Evolutionary conservation across 1,140 invertebrate genomes (phyloP).

Genomic region (Macrobrachium rosenbergii): DNA sequence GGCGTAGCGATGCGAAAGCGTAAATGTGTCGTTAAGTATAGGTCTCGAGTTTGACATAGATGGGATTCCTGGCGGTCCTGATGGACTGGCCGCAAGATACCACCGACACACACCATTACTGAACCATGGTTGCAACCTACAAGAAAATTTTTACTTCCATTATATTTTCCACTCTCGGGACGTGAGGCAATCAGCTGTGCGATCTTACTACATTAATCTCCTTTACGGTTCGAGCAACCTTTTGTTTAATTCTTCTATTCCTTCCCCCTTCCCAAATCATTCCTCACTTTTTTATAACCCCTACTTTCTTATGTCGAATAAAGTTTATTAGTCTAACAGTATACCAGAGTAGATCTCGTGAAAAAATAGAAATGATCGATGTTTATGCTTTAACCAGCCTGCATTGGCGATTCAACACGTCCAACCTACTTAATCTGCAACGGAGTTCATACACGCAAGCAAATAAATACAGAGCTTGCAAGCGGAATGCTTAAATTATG

Average conservation of each 20-base stretch:
- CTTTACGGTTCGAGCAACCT: not conserved
- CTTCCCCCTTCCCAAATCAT: not conserved
- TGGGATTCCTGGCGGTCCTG: slow-evolving; percentile 52
- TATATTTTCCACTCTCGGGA: slow-evolving; percentile 20
- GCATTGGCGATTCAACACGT: no score
- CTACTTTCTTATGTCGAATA: no score
- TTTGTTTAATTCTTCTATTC: not conserved
- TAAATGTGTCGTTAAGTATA: slow-evolving; percentile 36
- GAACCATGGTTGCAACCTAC: slow-evolving; percentile 40
- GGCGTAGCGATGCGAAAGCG: not conserved
- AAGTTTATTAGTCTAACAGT: no score
- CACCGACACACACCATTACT: slow-evolving; percentile 58
- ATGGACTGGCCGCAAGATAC: slow-evolving; percentile 54
- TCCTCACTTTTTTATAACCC: not conserved
- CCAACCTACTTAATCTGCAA: no score
- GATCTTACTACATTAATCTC: not conserved
- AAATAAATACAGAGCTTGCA: no score
- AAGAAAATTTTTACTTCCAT: slow-evolving; percentile 32
- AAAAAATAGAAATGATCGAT: no score
- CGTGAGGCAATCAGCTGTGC: not conserved
- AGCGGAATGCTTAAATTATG: no score
- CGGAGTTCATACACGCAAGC: no score
- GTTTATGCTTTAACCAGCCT: no score
- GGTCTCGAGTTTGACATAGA: slow-evolving; percentile 36
- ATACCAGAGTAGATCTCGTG: no score